Conservation (phyloP, 2,797 vertebrate species). For the Streptopelia turtur region DNA sequence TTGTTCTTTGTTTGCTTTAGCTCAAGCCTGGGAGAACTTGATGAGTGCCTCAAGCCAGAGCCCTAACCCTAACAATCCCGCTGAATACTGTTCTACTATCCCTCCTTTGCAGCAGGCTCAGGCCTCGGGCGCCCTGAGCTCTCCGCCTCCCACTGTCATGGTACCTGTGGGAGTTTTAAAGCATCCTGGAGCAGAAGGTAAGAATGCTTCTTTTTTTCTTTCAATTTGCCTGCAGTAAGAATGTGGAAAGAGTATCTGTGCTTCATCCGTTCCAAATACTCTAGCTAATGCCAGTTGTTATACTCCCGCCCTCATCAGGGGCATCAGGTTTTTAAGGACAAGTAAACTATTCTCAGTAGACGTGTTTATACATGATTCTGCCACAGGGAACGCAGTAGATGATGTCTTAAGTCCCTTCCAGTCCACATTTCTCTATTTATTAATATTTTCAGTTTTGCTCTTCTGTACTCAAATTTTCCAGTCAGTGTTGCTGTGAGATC, state of each 20-base stretch:
- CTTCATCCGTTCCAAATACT: slow-evolving; percentile 14
- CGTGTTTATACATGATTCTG: neutral
- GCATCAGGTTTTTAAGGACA: neutral
- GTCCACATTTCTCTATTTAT: neutral
- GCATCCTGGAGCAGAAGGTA: slow-evolving; percentile 92
- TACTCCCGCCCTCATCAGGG: neutral
- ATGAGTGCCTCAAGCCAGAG: slow-evolving; percentile 89
- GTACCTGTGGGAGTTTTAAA: slow-evolving; percentile 98
- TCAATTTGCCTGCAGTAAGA: neutral
- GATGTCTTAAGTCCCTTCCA: neutral
- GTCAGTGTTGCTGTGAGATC: neutral
- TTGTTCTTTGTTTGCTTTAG: slow-evolving; percentile 84
- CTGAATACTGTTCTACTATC: slow-evolving; percentile 99
- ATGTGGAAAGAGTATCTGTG: neutral
- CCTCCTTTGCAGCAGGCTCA: slow-evolving; percentile 98
- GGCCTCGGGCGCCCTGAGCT: slow-evolving; percentile 94
- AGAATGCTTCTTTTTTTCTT: slow-evolving; percentile 48
- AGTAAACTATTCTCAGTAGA: neutral
- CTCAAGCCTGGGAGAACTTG: slow-evolving; percentile 90
- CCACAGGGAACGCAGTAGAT: neutral
- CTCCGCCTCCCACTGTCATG: slow-evolving; percentile 98
- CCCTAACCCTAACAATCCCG: slow-evolving; percentile 98
- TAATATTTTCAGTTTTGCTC: neutral
- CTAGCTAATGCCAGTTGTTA: neutral
- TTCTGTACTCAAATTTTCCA: neutral